Evolutionary conservation across 2,113 vertebrate genomes (phyloP), one percentile per base, ranked within the genome.

Genomic region (Ornithorhynchus anatinus): DNA sequence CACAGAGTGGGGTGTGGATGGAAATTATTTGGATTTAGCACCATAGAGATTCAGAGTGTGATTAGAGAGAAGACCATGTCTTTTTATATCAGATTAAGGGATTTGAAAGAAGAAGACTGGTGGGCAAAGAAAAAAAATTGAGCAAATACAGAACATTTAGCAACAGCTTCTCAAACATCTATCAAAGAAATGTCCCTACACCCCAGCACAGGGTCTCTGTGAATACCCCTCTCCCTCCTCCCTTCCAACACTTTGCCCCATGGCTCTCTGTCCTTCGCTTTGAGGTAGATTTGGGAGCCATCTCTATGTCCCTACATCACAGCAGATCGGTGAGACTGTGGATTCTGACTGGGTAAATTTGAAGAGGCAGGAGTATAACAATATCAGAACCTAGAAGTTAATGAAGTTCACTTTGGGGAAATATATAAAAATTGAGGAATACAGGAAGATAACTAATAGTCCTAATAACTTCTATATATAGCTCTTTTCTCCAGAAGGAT

Each of bases 1-100:
- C 69, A 71, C 60, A 23, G 50, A 77, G 52, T 48, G 72, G 77
- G 40, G 11, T 57, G 4, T 25, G 35, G 51, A 70, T 81, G 67
- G 43, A 83, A 87, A 86, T 84, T 84, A 84, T 81, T 75, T 85
- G 73, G 78, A 82, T 76, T 84, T 86, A 88, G 64, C 4, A 1
- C 47, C 71, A 40, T 2, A 12, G 29, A 84, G 74, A 87, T 84
- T 75, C n/a, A 85, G 51, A 80, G 68, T 84, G 29, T 20, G 13
- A 78, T 84, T 79, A 84, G 48, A 82, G n/a, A n/a, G 65, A 78
- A 48, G 59, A 53, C 51, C 16, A 7, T 72, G 43, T 68, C 52
- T 43, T 73, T 73, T 87, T 85, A 74, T 81, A 86, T 81, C 81
- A 74, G 52, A 78, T 83, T 45, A 29, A 84, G 15, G 7, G 13